Percentiles rank a stretch among this genome's conserved stretches.
These are phyloP conservation scores for Psittacula derbiana DNA, from an alignment of 2,797 vertebrate species.

Conservation along the genomic window DNA sequence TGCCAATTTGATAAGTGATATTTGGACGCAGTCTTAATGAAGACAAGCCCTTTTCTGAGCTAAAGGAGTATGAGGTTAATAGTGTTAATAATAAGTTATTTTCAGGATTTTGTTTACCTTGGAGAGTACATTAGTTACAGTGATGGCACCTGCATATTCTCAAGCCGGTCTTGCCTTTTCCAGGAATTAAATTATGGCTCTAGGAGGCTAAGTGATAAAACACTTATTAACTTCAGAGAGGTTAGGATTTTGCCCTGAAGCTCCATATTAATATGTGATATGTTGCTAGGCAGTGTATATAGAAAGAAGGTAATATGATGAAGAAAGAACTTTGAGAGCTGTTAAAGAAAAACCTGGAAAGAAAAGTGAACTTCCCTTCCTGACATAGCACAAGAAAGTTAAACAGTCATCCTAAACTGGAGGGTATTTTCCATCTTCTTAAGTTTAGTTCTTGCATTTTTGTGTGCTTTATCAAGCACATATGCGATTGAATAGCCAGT, in stretches of 20 bases:
- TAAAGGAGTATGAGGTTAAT: background rate
- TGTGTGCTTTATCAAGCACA: background rate
- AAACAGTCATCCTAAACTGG: background rate
- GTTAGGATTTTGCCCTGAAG: background rate
- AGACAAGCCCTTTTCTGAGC: background rate
- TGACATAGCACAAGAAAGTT: background rate
- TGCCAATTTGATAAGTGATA: conserved; percentile 32
- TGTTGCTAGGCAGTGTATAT: background rate
- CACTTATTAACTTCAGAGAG: background rate
- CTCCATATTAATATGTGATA: background rate
- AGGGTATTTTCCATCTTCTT: background rate
- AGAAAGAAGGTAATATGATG: background rate
- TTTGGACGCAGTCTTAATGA: conserved; percentile 15
- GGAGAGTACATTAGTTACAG: background rate
- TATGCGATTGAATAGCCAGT: background rate
- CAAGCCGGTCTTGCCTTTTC: background rate
- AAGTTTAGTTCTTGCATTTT: background rate
- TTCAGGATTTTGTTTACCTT: conserved; percentile 35
- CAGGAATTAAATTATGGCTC: background rate
- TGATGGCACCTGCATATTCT: background rate
- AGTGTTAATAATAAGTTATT: background rate
- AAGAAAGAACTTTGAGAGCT: background rate
- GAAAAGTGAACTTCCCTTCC: background rate
- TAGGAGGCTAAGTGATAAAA: background rate
- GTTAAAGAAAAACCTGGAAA: background rate